These are phyloP conservation scores for Anodontia alba DNA, from an alignment of 2,888 invertebrate species.

Conservation along the genomic window DNA sequence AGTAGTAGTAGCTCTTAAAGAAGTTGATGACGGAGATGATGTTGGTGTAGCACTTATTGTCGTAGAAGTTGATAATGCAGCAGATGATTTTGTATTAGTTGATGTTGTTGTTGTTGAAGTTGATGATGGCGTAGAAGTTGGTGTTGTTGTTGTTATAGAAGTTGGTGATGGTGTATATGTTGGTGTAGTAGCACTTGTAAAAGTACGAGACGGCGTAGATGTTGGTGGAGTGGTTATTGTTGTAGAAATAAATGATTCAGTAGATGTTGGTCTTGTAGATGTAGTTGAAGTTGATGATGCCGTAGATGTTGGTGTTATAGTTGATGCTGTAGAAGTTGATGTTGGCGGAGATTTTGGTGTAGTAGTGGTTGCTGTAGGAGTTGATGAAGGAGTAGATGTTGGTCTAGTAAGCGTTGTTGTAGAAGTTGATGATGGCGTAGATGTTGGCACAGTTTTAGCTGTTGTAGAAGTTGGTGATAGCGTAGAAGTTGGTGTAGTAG, in stretches of 20 bases:
- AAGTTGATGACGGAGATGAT: neutral
- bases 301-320: neutral
- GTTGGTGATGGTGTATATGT: neutral
- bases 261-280: neutral
- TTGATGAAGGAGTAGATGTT: neutral
- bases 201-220: neutral
- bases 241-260: neutral
- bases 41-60: neutral
- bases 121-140: too few species aligned
- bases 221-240: neutral
- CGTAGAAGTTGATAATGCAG: neutral
- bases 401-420: neutral
- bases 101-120: neutral
- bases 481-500: too few species aligned
- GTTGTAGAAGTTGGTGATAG: neutral
- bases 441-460: neutral
- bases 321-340: neutral
- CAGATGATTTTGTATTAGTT: neutral
- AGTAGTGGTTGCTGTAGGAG: neutral
- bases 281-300: neutral
- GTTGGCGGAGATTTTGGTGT: neutral
- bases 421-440: too few species aligned
- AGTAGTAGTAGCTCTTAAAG: neutral
- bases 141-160: too few species aligned
- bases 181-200: neutral